Base-by-base conservation (phyloP, 2,113 vertebrate species). In the Python bivittatus region DNA sequence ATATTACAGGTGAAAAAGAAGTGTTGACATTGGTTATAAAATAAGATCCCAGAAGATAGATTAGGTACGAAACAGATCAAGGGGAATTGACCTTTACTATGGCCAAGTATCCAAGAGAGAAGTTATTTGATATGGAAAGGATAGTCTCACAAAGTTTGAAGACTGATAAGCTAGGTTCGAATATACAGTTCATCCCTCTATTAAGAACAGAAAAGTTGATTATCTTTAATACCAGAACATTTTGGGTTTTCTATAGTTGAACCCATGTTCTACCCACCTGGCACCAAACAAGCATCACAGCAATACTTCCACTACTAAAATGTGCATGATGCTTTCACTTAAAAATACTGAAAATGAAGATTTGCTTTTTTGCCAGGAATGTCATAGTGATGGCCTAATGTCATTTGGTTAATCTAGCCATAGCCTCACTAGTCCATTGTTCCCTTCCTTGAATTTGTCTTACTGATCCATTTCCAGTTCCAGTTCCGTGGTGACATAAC, bases 401-500 rank as follows among this genome's bases (percentile, higher is more conserved):
- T 48, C 25, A 11, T 29, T 8, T 89, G 57, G 44, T 53, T 44
- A 33, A 44, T 90, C 3, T 27, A 68, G 58, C 48, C 48, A 52
- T 86, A 44, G 27, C 9, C 33, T 84, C 22, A 29, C 13, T 9
- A 33, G 15, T 42, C 11, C 15, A 6, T 10, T 42, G 4, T 3
- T 8, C 44, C 15, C 93, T 91, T 93, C 60, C 57, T 15, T 61
- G 29, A 61, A 25, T 64, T 53, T 44, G 12, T 79, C 23, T 84
- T 27, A 38, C 38, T 0, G 2, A 90, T 88, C 89, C 13, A 52
- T 72, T 90, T 89, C 89, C 94, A 99, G 98, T 99, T 99, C 97
- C 98, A 98, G 94, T 98, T 97, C 54, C 97, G 98, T 3, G 96
- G 98, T 7, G 96, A 98, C 95, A 98, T 97, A 89, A 96, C 97